These are phyloP conservation scores for Pogonomyrmex californicus DNA, from an alignment of 1,140 invertebrate genomes.

Conservation along the genomic window DNA sequence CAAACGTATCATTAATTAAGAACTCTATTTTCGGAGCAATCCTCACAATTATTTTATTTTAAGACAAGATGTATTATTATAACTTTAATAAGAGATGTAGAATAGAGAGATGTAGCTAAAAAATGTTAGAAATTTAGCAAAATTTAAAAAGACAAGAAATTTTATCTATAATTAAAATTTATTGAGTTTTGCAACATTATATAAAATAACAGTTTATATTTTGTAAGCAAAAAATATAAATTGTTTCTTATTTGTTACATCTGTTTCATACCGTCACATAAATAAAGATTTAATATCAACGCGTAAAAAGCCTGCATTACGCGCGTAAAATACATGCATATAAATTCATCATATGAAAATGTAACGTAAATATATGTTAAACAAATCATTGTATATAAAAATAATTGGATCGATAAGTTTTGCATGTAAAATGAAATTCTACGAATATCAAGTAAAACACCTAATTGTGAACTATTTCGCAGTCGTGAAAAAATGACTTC, in stretches of 20 bases:
- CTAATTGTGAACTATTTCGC: slow-evolving; percentile 24
- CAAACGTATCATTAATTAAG: neutral
- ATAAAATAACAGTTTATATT: slow-evolving; percentile 13
- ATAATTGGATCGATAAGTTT: slow-evolving; percentile 44
- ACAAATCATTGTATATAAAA: neutral
- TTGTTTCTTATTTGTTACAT: neutral
- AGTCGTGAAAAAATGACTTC: slow-evolving; percentile 10
- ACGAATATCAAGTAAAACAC: slow-evolving; percentile 25
- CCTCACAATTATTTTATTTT: neutral
- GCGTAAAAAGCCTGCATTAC: neutral
- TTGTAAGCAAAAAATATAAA: neutral
- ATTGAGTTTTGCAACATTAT: neutral
- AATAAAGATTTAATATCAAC: slow-evolving; percentile 8
- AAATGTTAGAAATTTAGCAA: slow-evolving; percentile 4
- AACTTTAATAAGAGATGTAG: no score
- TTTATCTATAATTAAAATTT: neutral
- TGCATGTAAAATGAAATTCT: neutral
- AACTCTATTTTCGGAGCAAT: neutral
- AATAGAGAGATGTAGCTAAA: neutral
- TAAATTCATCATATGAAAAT: neutral
- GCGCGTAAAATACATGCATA: no score
- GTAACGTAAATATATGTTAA: neutral
- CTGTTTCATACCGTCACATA: neutral
- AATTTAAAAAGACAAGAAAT: neutral
- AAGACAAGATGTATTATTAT: neutral